phyloP scores from a whole-genome alignment of 1,140 invertebrate genomes.

The Trachymyrmex cornetzi region DNA sequence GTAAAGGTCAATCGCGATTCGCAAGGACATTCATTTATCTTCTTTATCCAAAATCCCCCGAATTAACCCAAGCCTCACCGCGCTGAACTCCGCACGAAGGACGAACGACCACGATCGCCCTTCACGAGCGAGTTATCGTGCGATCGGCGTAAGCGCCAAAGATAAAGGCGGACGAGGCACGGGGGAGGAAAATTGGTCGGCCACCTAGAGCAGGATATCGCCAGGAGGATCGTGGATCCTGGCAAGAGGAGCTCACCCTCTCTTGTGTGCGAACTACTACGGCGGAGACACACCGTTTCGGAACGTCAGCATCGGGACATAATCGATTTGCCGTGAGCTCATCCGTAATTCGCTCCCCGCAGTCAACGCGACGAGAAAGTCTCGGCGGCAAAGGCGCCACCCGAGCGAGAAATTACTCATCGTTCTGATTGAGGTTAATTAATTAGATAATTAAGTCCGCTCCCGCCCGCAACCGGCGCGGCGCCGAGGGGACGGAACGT shows the following conservation, averaged over 20 bases:
- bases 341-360: constrained; percentile 85
- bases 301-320: constrained; percentile 78
- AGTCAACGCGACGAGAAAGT: constrained; percentile 86
- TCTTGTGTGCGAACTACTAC: constrained; percentile 46
- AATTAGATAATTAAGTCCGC: constrained; percentile 87
- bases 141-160: constrained; percentile 70
- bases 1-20: constrained; percentile 6
- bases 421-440: constrained; percentile 88
- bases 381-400: constrained; percentile 85
- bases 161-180: constrained; percentile 66
- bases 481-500: constrained; percentile 17
- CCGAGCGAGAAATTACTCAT: constrained; percentile 87
- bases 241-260: constrained; percentile 5
- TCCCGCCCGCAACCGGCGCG: constrained; percentile 32
- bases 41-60: constrained; percentile 15
- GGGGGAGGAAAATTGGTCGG: constrained; percentile 69
- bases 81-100: constrained; percentile 37
- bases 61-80: constrained; percentile 40
- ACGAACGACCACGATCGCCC: constrained; percentile 59
- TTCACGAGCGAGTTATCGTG: constrained; percentile 74
- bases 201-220: constrained; percentile 75
- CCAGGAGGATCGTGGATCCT: constrained; percentile 73
- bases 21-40: constrained; percentile 45
- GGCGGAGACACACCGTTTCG: constrained; percentile 51
- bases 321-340: constrained; percentile 87